Conservation (phyloP, 1,140 invertebrate species). For the Penaeus chinensis region DNA sequence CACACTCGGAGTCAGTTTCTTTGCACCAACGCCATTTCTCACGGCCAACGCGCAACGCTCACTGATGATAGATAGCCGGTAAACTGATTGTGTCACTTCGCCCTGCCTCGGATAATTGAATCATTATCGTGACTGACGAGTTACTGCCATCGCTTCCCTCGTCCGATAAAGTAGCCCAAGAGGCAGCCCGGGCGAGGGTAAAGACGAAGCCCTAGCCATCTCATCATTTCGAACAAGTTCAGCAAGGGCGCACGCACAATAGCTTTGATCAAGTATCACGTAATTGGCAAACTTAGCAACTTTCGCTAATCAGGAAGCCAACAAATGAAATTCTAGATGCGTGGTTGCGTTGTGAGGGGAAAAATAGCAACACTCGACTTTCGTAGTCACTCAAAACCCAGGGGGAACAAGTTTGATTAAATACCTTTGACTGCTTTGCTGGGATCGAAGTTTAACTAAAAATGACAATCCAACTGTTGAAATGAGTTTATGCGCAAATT, state of each 20-base stretch:
- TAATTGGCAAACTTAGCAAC: slow-evolving; percentile 63
- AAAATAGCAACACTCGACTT: slow-evolving; percentile 57
- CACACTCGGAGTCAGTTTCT: no score
- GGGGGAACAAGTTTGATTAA: slow-evolving; percentile 4
- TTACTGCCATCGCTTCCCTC: no score
- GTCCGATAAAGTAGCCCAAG: no score
- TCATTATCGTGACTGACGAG: no score
- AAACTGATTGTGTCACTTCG: no score
- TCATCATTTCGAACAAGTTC: slow-evolving; percentile 31
- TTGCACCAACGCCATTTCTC: no score
- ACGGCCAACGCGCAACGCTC: no score
- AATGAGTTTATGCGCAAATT: slow-evolving; percentile 60
- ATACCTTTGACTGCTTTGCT: slow-evolving; percentile 44
- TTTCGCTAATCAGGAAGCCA: slow-evolving; percentile 63
- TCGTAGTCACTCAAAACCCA: slow-evolving; percentile 57
- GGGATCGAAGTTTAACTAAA: slow-evolving; percentile 3
- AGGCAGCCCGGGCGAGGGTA: neutral
- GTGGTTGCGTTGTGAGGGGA: slow-evolving; percentile 30
- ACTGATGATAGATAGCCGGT: no score
- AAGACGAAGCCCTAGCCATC: slow-evolving; percentile 37
- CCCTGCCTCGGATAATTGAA: no score
- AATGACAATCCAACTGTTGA: slow-evolving; percentile 50
- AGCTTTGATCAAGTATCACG: slow-evolving; percentile 64
- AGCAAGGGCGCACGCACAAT: slow-evolving; percentile 60
- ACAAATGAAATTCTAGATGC: slow-evolving; percentile 64